Percentiles rank a stretch among this genome's conserved stretches.
phyloP scores from a whole-genome alignment of 2,113 vertebrate genomes.

The Ammodytes marinus region DNA sequence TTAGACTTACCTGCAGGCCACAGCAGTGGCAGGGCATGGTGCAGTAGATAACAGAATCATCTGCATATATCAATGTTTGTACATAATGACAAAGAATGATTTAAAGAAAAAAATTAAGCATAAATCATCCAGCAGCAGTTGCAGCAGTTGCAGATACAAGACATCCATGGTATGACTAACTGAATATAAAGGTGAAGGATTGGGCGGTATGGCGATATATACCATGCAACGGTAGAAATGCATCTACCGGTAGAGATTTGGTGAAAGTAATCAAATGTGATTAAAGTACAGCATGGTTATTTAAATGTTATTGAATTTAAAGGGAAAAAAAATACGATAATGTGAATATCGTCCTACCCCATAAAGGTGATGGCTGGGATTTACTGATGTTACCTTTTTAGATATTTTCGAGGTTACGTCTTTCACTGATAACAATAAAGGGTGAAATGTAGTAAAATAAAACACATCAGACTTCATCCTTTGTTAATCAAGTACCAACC shows the following conservation, averaged over 20 bases:
- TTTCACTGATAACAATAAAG: constrained; percentile 19
- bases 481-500: constrained; percentile 4
- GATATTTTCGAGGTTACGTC: constrained; percentile 36
- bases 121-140: background rate
- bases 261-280: too few relatives aligned
- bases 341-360: too few relatives aligned
- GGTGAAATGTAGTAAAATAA: constrained; percentile 15
- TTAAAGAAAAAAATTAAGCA: background rate
- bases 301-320: too few relatives aligned
- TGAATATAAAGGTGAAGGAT: too few relatives aligned
- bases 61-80: constrained; percentile 5
- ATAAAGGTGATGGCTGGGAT: constrained; percentile 1
- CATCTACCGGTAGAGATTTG: too few relatives aligned
- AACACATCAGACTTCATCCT: constrained; percentile 31
- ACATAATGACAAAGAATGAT: background rate
- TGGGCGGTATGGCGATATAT: too few relatives aligned
- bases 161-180: background rate
- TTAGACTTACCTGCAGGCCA: constrained; percentile 60
- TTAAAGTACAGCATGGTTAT: too few relatives aligned
- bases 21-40: constrained; percentile 12
- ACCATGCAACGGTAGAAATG: too few relatives aligned
- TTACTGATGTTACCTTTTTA: constrained; percentile 23
- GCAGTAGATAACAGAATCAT: constrained; percentile 13
- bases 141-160: background rate
- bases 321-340: too few relatives aligned